Evolutionary conservation across 2,888 invertebrate genomes (phyloP).

Genomic region (Agonum fuliginosum): DNA sequence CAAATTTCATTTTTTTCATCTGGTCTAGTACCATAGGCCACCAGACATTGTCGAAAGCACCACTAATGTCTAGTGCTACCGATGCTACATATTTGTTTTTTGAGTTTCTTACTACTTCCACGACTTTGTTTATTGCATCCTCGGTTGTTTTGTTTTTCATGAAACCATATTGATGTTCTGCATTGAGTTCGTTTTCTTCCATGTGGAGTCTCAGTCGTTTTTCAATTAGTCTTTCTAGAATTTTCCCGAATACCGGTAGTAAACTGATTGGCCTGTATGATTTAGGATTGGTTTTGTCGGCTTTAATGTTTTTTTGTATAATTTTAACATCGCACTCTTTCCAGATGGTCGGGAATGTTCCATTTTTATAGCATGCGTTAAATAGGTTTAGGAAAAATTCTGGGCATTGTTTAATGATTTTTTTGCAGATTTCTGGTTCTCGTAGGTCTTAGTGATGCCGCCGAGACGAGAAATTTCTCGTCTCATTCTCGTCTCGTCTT

Average conservation of each 20-base stretch:
- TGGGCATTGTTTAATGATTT: neutral
- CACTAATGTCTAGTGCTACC: too few species aligned
- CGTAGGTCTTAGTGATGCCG: too few species aligned
- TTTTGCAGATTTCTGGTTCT: neutral
- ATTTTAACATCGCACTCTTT: neutral
- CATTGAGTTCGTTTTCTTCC: neutral
- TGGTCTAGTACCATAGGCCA: neutral
- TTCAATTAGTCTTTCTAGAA: neutral
- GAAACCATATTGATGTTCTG: constrained; percentile 12
- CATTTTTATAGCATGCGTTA: neutral
- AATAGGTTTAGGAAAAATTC: neutral
- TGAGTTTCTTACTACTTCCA: neutral
- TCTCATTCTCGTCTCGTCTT: too few species aligned
- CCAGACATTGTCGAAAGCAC: neutral
- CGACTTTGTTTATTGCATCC: constrained; percentile 1
- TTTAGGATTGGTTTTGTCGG: neutral
- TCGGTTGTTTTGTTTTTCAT: neutral
- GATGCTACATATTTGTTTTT: neutral
- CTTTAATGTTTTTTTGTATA: neutral
- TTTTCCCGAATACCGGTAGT: constrained; percentile 29
- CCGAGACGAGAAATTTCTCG: too few species aligned
- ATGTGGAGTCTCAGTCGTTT: neutral
- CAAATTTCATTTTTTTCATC: neutral
- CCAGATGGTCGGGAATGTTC: neutral
- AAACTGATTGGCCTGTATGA: constrained; percentile 14